These are phyloP conservation scores for Gila orcuttii DNA, from an alignment of 2,113 vertebrate genomes.

Conservation along the genomic window DNA sequence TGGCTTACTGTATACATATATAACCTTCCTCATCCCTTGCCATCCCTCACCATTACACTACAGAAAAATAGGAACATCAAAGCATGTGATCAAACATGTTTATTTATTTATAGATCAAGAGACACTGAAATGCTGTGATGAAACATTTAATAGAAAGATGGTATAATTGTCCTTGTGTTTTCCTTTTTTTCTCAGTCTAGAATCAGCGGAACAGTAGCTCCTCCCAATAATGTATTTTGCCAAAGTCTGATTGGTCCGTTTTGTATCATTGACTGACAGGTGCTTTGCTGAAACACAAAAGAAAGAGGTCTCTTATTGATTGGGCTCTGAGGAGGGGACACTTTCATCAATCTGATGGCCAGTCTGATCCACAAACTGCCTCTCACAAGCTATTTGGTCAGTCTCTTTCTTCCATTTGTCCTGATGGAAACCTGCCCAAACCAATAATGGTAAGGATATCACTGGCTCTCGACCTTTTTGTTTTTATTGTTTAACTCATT, in stretches of 20 bases:
- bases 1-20: background rate
- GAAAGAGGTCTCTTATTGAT: slow-evolving; percentile 80
- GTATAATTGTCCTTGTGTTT: background rate
- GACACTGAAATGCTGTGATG: background rate
- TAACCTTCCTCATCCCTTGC: background rate
- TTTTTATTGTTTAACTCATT: background rate
- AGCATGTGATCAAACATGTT: background rate
- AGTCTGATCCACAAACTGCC: slow-evolving; percentile 65
- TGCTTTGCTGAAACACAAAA: slow-evolving; percentile 74
- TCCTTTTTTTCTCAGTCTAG: background rate
- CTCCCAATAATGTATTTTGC: background rate
- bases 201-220: background rate
- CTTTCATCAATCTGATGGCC: slow-evolving; percentile 59
- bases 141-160: background rate
- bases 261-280: slow-evolving; percentile 26
- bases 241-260: background rate
- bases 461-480: background rate
- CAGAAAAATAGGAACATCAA: background rate
- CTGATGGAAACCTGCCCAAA: slow-evolving; percentile 76
- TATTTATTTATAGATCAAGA: background rate
- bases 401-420: slow-evolving; percentile 76
- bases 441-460: slow-evolving; percentile 75
- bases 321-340: slow-evolving; percentile 77
- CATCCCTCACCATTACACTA: background rate
- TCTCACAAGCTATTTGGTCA: slow-evolving; percentile 76